phyloP scores from a whole-genome alignment of 2,888 invertebrate genomes.

The Taphrorychus bicolor region DNA sequence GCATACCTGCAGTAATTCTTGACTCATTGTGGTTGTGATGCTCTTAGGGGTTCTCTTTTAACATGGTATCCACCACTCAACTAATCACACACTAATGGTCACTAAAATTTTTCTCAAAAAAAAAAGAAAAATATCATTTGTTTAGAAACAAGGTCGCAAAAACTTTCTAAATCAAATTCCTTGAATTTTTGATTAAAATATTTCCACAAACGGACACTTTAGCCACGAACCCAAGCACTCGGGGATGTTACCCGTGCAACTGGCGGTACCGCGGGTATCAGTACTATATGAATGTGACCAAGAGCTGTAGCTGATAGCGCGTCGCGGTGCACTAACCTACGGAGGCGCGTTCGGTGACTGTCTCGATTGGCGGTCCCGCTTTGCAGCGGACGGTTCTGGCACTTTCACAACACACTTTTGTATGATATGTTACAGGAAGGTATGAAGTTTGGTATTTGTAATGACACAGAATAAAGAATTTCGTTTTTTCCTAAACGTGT shows the following conservation, averaged over 20 bases:
- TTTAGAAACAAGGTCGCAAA: background rate
- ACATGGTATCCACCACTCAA: background rate
- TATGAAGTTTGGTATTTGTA: background rate
- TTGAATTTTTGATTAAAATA: too few species aligned
- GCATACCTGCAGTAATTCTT: constrained; percentile 34
- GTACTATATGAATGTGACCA: background rate
- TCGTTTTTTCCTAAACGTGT: too few species aligned
- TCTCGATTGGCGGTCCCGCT: constrained; percentile 11
- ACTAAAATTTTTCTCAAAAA: too few species aligned
- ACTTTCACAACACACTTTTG: constrained; percentile 31
- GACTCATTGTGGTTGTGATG: constrained; percentile 27
- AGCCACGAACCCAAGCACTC: constrained; percentile 24
- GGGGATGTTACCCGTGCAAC: background rate
- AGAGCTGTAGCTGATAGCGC: constrained; percentile 40
- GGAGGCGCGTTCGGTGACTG: constrained; percentile 11
- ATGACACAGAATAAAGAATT: too few species aligned
- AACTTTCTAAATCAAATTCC: background rate
- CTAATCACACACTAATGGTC: background rate
- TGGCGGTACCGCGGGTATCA: constrained; percentile 5
- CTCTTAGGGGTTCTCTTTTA: background rate
- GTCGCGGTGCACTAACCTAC: constrained; percentile 57
- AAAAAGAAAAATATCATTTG: too few species aligned
- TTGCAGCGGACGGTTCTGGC: constrained; percentile 21
- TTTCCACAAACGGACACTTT: constrained; percentile 37
- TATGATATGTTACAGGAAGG: constrained; percentile 1